Percentiles rank a stretch among this genome's conserved stretches.
phyloP scores from a whole-genome alignment of 2,797 vertebrate species.

The Etheostoma perlongum region DNA sequence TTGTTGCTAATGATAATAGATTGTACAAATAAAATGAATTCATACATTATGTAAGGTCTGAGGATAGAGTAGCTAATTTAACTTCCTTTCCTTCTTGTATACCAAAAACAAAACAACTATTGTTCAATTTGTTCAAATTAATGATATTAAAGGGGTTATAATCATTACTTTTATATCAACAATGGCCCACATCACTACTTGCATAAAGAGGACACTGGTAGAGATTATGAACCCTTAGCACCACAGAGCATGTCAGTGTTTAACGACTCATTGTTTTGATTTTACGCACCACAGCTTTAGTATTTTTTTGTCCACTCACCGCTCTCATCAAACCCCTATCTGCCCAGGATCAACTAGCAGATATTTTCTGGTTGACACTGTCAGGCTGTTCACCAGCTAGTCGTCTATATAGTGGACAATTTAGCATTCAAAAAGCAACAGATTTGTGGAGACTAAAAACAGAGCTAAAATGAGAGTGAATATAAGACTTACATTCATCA shows the following conservation, averaged over 20 bases:
- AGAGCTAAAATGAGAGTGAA: neutral
- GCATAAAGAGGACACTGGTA: neutral
- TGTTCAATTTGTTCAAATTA: neutral
- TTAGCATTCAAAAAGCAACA: neutral
- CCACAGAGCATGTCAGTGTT: too few species aligned
- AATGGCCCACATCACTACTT: neutral
- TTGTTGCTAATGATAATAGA: too few species aligned
- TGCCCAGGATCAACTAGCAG: neutral
- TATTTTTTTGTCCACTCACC: neutral
- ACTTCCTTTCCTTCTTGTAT: too few species aligned
- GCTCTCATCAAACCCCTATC: neutral
- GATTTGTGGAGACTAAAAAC: neutral
- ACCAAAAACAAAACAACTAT: too few species aligned
- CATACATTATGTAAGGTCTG: too few species aligned
- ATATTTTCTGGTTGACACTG: neutral
- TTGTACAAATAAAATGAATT: too few species aligned
- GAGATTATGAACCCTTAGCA: neutral
- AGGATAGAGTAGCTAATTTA: too few species aligned
- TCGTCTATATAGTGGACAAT: too few species aligned
- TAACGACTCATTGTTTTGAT: neutral
- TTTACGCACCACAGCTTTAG: neutral
- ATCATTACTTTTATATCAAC: neutral
- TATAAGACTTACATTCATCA: too few species aligned
- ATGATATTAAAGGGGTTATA: neutral
- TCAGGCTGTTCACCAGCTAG: too few species aligned